Percentiles rank a stretch among this genome's conserved stretches.
phyloP scores from a whole-genome alignment of 2,797 vertebrate genomes.

The Caiman crocodilus region DNA sequence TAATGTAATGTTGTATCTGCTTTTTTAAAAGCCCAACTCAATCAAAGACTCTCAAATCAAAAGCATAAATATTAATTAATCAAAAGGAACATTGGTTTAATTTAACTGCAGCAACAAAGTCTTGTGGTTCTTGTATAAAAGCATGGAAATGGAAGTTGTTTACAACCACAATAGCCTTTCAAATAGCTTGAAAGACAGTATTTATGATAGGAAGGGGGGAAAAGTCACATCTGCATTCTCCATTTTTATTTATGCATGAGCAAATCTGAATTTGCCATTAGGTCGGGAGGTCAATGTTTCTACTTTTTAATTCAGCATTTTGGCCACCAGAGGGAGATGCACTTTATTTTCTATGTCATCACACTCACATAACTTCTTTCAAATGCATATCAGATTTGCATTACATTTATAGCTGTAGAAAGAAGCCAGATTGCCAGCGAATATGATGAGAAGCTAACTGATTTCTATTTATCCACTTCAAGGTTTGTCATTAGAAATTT shows the following conservation, averaged over 20 bases:
- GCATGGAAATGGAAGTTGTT: background rate
- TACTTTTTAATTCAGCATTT: background rate
- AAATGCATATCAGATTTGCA: background rate
- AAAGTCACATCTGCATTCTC: background rate
- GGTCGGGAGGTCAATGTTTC: background rate
- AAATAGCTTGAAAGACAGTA: rapidly evolving
- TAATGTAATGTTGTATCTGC: rapidly evolving
- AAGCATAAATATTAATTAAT: background rate
- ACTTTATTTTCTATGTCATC: background rate
- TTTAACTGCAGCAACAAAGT: rapidly evolving
- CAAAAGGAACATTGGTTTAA: background rate
- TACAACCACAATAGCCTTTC: background rate
- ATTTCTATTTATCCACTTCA: background rate
- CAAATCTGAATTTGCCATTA: background rate
- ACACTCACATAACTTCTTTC: background rate
- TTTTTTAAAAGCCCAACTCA: background rate
- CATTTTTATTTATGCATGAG: too few species aligned
- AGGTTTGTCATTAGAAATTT: background rate
- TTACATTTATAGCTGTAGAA: background rate
- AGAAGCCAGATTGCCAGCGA: background rate
- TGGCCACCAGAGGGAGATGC: constrained; percentile 16
- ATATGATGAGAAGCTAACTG: background rate
- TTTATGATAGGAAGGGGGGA: background rate
- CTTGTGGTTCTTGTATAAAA: background rate
- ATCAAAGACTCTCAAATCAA: background rate